Evolutionary conservation across 2,888 invertebrate species (phyloP), one percentile per base, ranked within the genome.

Genomic region (Matsumyia berberina): DNA sequence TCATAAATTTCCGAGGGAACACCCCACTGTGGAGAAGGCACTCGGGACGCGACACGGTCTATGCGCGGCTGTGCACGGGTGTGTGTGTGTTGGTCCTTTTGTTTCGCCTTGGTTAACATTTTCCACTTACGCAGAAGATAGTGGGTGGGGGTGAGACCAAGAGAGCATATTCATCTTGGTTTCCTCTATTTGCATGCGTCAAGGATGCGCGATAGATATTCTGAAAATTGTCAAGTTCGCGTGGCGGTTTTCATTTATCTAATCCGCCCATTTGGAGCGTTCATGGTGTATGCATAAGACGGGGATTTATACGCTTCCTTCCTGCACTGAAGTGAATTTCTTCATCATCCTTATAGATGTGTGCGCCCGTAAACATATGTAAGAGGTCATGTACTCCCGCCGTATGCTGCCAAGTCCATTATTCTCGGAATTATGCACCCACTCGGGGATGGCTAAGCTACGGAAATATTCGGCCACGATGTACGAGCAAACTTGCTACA

Each of bases 151-250:
- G n/a, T n/a, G n/a, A n/a, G n/a, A n/a, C n/a, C n/a, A n/a, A n/a
- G n/a, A n/a, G n/a, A n/a, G n/a, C n/a, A 39, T 60, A 49, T 76
- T 60, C 74, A 80, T 81, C 57, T 69, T 81, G 49, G 44, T 37
- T 60, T 58, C 51, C 37, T 55, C 33, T 67, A 83, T 83, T 83
- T 83, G 83, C 79, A 79, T 74, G 77, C 79, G 69, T 69, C 78
- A 83, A 83, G 83, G 83, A 83, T 83, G 49, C 73, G 66, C 39
- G 39, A 17, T 29, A 31, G 39, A 60, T 42, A 37, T 39, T 42
- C 39, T 33, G 60, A 55, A 83, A 73, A 78, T 64, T 78, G 78
- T 78, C 83, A 83, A 78, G 83, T 83, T 83, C 78, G 79, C 83
- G 72, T 78, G 83, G 73, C 67, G 67, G 55, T 73, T 73, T 73